Percentiles rank a stretch among this genome's conserved stretches.
These are phyloP conservation scores for Odocoileus hemionus DNA, from an alignment of 2,113 vertebrate species.

Conservation along the genomic window DNA sequence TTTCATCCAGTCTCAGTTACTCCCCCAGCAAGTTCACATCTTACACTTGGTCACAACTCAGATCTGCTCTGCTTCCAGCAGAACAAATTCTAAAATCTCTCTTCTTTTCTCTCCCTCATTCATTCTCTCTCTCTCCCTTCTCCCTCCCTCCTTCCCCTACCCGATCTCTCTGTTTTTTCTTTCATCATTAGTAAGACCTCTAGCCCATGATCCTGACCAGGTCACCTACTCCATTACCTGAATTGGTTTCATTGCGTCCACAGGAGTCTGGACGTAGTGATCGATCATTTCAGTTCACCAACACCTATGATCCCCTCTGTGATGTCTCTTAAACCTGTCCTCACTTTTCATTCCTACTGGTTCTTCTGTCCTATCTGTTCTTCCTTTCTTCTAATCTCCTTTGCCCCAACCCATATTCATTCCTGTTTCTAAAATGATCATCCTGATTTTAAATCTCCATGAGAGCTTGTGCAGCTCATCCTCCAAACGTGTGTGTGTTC, in stretches of 20 bases:
- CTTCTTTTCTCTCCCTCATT: neutral
- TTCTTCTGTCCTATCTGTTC: neutral
- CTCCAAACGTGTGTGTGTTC: neutral
- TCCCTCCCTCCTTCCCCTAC: neutral
- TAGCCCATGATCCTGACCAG: neutral
- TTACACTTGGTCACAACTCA: neutral
- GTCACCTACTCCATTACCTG: neutral
- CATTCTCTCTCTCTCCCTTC: neutral
- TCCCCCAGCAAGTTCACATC: neutral
- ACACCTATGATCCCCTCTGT: rapidly evolving
- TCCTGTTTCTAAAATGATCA: neutral
- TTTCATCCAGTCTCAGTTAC: neutral
- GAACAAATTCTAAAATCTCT: neutral
- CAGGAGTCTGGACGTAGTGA: neutral
- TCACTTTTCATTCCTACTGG: neutral
- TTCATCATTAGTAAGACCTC: neutral
- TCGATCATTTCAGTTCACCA: neutral
- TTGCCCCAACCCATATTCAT: neutral
- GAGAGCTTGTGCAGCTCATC: neutral
- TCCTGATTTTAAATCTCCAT: neutral
- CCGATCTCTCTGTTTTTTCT: neutral
- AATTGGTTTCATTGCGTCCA: neutral
- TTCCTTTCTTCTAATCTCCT: neutral
- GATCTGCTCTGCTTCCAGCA: neutral
- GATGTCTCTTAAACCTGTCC: neutral